These are phyloP conservation scores for Carcina quercana DNA, from an alignment of 2,888 invertebrate species.

Conservation along the genomic window DNA sequence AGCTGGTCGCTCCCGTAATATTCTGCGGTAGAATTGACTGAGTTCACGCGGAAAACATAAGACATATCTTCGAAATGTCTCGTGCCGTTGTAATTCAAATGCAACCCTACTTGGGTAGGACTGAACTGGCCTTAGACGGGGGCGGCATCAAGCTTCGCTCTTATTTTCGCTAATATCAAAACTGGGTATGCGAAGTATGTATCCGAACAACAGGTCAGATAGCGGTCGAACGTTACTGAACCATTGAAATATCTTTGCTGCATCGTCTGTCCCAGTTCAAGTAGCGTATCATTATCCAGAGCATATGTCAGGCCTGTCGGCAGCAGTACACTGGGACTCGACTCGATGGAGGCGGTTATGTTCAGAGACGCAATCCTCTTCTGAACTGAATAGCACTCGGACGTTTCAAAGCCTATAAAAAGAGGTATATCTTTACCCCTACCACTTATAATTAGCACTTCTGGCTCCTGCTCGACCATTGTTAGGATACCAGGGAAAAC, in stretches of 20 bases:
- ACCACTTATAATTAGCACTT: constrained; percentile 35
- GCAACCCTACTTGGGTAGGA: background rate
- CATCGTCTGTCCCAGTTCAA: too few relatives aligned
- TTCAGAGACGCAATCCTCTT: constrained; percentile 26
- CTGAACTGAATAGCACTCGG: constrained; percentile 49
- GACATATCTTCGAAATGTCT: background rate
- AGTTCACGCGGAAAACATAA: background rate
- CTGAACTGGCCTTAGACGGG: background rate
- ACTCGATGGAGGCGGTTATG: too few relatives aligned
- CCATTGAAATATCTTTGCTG: background rate
- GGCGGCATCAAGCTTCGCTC: background rate
- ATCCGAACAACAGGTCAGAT: background rate
- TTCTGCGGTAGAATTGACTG: background rate
- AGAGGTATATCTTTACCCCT: constrained; percentile 43
- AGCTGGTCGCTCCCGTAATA: background rate
- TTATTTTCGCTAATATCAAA: background rate
- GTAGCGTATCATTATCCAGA: too few relatives aligned
- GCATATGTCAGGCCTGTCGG: too few relatives aligned
- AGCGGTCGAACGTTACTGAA: background rate
- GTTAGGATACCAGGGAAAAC: constrained; percentile 37
- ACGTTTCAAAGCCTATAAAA: constrained; percentile 44
- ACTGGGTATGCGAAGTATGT: background rate
- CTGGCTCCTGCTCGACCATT: constrained; percentile 50
- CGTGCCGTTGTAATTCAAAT: background rate
- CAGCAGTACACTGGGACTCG: too few relatives aligned